Conservation (phyloP, 1,140 invertebrate genomes). For the Hestina assimilis region DNA sequence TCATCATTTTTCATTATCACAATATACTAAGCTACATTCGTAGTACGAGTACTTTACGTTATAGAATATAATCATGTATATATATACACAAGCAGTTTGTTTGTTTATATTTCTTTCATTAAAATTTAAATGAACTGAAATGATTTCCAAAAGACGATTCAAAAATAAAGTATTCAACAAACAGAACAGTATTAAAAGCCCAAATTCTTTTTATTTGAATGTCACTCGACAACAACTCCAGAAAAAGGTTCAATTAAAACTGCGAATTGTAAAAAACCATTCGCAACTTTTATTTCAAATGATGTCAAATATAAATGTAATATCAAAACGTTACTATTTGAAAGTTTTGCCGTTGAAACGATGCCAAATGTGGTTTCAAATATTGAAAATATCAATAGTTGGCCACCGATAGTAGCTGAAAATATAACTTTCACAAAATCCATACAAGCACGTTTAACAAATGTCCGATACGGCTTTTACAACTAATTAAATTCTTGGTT, state of each 20-base stretch:
- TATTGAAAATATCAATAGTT: slow-evolving; percentile 22
- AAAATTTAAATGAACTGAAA: too few species aligned
- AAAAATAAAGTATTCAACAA: too few species aligned
- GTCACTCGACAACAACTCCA: too few species aligned
- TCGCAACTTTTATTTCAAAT: background rate
- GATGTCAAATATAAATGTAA: slow-evolving; percentile 2
- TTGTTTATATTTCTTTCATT: too few species aligned
- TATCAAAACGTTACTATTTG: slow-evolving; percentile 6
- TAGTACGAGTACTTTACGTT: too few species aligned
- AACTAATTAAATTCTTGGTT: background rate
- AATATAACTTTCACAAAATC: slow-evolving; percentile 4
- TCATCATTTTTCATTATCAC: slow-evolving; percentile 13
- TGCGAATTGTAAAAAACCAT: background rate
- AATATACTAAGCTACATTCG: slow-evolving; percentile 3
- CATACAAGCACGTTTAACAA: background rate
- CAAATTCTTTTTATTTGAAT: too few species aligned
- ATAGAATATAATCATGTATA: too few species aligned
- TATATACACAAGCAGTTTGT: too few species aligned
- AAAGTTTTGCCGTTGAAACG: slow-evolving; percentile 16
- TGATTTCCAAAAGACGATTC: too few species aligned
- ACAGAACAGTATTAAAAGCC: too few species aligned
- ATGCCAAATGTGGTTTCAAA: slow-evolving; percentile 19
- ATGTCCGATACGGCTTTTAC: slow-evolving; percentile 1
- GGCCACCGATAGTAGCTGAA: slow-evolving; percentile 6
- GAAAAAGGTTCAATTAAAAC: too few species aligned